These are phyloP conservation scores for Nyctereutes procyonoides DNA, from an alignment of 2,113 vertebrate genomes.

Conservation along the genomic window DNA sequence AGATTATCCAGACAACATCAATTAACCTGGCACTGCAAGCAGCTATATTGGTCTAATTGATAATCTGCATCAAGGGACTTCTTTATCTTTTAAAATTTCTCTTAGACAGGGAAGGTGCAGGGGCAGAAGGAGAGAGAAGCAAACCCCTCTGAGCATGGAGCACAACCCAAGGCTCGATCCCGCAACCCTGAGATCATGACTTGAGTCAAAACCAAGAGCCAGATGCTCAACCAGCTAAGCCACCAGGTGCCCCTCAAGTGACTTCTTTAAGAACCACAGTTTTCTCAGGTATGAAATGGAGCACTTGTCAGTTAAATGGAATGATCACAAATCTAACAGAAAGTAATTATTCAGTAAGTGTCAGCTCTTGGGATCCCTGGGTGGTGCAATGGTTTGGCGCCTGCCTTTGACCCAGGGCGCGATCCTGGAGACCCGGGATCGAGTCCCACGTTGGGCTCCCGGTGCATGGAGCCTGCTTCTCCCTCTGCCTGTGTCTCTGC, in stretches of 20 bases:
- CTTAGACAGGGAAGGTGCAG: not conserved
- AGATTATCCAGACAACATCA: not conserved
- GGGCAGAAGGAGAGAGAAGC: not conserved
- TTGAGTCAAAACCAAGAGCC: not conserved
- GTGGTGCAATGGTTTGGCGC: too few relatives aligned
- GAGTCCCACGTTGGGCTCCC: too few relatives aligned
- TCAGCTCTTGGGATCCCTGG: too few relatives aligned
- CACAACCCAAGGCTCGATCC: not conserved
- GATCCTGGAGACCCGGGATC: too few relatives aligned
- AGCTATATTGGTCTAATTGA: not conserved
- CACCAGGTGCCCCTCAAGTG: not conserved
- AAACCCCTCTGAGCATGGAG: not conserved
- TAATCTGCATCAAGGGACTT: not conserved
- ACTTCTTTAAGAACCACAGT: not conserved
- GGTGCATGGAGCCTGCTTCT: too few relatives aligned
- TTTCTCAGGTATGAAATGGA: not conserved
- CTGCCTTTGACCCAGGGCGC: too few relatives aligned
- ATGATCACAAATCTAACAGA: not conserved
- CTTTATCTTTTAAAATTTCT: not conserved
- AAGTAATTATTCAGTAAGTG: not conserved
- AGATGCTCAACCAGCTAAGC: not conserved
- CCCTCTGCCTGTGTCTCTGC: too few relatives aligned
- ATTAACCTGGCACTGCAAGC: not conserved
- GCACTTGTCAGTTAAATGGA: not conserved
- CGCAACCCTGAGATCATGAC: not conserved